Evolutionary conservation across 2,797 vertebrate species (phyloP), one percentile per base, ranked within the genome.

Genomic region (Poeciliopsis turneri): DNA sequence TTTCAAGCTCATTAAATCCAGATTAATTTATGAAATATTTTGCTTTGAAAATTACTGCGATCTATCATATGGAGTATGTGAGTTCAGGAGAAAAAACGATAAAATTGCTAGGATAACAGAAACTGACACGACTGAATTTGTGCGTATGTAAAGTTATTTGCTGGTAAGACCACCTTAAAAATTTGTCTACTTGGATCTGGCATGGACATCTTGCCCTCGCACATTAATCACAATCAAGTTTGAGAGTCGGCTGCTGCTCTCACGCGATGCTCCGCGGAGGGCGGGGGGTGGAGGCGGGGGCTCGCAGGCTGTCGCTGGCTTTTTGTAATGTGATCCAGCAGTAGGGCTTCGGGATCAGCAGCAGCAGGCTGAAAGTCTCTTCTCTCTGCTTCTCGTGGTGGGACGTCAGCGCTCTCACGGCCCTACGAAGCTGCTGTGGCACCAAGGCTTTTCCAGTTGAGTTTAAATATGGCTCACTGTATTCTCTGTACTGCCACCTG

Each of bases 141-240:
- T 23, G 23, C 64, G 36, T 25, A 39, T 68, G 20, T 45, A 45
- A 28, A 45, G 11, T 25, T 43, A 45, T 28, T 23, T n/a, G 23
- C 12, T 45, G 5, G 41, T 43, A n/a, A 70, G 68, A 88, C 92
- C 64, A 94, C 94, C 94, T 95, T 95, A 95, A 95, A 89, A 91
- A 81, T 82, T 28, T 59, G 57, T 59, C 76, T 75, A 49, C 83
- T 75, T 80, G 87, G 91, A 80, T 94, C 92, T 94, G 94, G 94
- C 94, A 88, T 83, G 88, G 92, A 92, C 83, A 84, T 88, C 70
- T 90, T 80, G 84, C 92, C 91, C 92, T 93, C 90, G 92, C 92
- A 93, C 93, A 95, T 95, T 96, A 95, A 95, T 96, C 95, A 95
- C 95, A 94, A 94, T 95, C 94, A 94, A 95, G 92, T 89, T 76